phyloP scores from a whole-genome alignment of 2,888 invertebrate genomes.

The Harmothoe impar region DNA sequence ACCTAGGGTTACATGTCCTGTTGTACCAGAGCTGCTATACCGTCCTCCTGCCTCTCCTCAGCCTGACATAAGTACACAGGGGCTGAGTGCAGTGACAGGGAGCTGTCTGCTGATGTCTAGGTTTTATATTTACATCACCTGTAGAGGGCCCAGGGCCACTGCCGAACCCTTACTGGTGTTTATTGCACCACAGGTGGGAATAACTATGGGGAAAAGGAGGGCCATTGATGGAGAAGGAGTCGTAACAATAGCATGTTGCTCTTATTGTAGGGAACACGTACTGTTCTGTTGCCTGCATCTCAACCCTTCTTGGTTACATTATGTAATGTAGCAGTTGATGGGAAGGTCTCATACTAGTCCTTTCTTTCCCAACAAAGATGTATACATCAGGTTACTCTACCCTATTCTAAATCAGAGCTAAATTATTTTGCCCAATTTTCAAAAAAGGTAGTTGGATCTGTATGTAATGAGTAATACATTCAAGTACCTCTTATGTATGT shows the following conservation, averaged over 20 bases:
- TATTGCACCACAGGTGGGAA: background rate
- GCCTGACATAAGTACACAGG: constrained; percentile 15
- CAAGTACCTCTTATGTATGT: no score
- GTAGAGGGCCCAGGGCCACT: background rate
- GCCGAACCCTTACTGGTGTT: background rate
- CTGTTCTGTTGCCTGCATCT: background rate
- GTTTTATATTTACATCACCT: constrained; percentile 38
- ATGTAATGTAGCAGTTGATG: no score
- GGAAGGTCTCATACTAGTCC: no score
- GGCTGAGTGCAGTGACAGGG: constrained; percentile 23
- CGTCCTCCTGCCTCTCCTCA: background rate
- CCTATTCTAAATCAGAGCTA: no score
- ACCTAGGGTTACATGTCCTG: background rate
- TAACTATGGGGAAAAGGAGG: background rate
- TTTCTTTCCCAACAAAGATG: no score
- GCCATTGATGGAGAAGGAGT: background rate
- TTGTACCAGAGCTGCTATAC: background rate
- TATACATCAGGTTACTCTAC: no score
- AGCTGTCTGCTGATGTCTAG: constrained; percentile 9
- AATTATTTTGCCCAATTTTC: no score
- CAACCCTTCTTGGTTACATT: no score
- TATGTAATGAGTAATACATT: no score
- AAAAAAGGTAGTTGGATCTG: no score
- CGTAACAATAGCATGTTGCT: background rate
- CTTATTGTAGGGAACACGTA: background rate